A percentile compares a stretch with the other conserved stretches of the same genome.
Evolutionary conservation across 2,797 vertebrate genomes (phyloP).

Genomic region (Phoebastria nigripes): DNA sequence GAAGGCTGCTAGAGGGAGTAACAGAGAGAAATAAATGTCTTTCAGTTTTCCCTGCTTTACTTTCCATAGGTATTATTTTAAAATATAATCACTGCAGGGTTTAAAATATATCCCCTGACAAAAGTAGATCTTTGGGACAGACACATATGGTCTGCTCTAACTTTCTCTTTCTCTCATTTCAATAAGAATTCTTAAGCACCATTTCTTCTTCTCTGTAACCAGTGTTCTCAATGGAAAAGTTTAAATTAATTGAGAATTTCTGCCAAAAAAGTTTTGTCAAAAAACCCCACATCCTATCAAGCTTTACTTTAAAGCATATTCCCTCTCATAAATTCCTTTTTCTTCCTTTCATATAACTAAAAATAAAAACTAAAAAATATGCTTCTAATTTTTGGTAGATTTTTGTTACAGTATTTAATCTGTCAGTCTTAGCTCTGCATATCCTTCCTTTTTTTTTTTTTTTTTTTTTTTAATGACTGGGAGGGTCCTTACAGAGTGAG

Average conservation of each 20-base stretch:
- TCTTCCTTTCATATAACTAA: neutral
- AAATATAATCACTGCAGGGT: neutral
- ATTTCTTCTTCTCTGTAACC: neutral
- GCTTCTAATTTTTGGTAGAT: neutral
- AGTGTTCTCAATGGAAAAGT: neutral
- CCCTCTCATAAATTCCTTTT: neutral
- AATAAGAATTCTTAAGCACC: neutral
- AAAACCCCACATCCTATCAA: fast-evolving
- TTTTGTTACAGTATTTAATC: neutral
- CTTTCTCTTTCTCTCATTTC: neutral
- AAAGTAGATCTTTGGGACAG: neutral
- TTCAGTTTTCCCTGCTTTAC: neutral
- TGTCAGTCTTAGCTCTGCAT: neutral
- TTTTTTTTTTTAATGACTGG: neutral
- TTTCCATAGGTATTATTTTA: neutral
- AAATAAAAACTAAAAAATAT: neutral
- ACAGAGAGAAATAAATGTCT: neutral
- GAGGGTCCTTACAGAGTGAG: neutral
- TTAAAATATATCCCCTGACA: neutral
- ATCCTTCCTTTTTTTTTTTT: neutral
- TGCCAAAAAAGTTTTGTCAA: neutral
- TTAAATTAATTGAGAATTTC: neutral
- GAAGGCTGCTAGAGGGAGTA: neutral
- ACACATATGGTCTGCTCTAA: neutral
- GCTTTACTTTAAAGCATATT: neutral